Evolutionary conservation across 2,113 vertebrate genomes (phyloP).

Genomic region (Indicator indicator): DNA sequence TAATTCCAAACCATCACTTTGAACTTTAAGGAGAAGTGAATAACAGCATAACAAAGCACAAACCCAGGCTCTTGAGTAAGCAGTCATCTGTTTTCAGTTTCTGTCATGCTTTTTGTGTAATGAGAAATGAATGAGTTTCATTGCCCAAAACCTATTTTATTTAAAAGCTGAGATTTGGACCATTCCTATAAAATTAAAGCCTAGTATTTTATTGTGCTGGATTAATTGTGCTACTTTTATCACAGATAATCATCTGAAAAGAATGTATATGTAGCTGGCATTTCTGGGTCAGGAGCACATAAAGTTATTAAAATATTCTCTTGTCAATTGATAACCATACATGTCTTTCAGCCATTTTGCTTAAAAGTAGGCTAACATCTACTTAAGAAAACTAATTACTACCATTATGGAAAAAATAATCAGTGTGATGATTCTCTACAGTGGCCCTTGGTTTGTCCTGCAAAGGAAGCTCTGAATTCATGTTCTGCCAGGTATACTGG

Average conservation of each 20-base stretch:
- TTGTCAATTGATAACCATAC: conserved; percentile 6
- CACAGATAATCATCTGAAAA: background rate
- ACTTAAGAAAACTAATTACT: conserved; percentile 33
- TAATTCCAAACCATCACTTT: background rate
- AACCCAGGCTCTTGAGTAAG: background rate
- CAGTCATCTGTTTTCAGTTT: background rate
- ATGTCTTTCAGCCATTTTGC: conserved; percentile 17
- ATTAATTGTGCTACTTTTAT: conserved; percentile 8
- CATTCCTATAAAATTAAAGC: background rate
- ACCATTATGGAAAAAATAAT: background rate
- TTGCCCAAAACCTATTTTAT: background rate
- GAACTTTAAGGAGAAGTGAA: background rate
- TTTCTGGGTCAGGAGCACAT: conserved; percentile 51
- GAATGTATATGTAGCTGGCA: background rate
- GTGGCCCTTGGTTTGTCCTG: background rate
- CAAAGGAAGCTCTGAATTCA: background rate
- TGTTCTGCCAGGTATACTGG: background rate
- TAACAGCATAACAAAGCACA: background rate
- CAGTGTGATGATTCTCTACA: background rate
- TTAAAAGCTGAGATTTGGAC: background rate
- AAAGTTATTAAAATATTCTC: conserved; percentile 39
- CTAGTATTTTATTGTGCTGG: background rate
- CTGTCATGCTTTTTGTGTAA: background rate
- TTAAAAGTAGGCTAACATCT: conserved; percentile 51
- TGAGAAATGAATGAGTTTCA: background rate